Percentiles rank a stretch among this genome's conserved stretches.
These are phyloP conservation scores for Orestias chungarensis DNA, from an alignment of 2,797 vertebrate species.

Conservation along the genomic window DNA sequence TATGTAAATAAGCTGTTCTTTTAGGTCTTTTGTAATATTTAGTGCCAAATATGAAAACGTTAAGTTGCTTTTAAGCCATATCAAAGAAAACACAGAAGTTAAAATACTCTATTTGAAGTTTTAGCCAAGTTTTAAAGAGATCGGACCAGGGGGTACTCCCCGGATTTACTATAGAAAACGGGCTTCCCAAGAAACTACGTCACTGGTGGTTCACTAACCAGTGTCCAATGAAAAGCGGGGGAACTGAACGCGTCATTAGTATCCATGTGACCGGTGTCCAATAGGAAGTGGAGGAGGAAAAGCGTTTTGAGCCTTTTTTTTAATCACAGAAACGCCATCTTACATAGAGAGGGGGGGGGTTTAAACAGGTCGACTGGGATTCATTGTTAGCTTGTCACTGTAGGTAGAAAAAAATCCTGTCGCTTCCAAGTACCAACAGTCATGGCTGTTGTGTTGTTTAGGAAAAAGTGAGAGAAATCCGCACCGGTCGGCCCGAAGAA, in stretches of 20 bases:
- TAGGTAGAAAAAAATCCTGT: background rate
- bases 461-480: conserved; percentile 31
- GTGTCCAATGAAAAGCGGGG: conserved; percentile 51
- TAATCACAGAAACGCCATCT: conserved; percentile 76
- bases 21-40: background rate
- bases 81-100: background rate
- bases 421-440: background rate
- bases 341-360: conserved; percentile 62
- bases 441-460: conserved; percentile 34
- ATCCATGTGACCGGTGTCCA: conserved; percentile 39
- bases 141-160: too few relatives aligned
- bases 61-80: background rate
- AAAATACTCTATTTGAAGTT: background rate
- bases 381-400: background rate
- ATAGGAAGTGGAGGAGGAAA: conserved; percentile 43
- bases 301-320: conserved; percentile 20
- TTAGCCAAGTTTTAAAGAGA: background rate
- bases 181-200: conserved; percentile 59
- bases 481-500: conserved; percentile 53
- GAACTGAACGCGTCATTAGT: conserved; percentile 52
- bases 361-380: conserved; percentile 57
- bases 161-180: too few relatives aligned
- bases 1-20: background rate
- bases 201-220: conserved; percentile 35
- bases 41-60: background rate